A percentile compares a stretch with the other conserved stretches of the same genome.
Evolutionary conservation across 2,888 invertebrate genomes (phyloP).

Genomic region (Eilema sororculum): DNA sequence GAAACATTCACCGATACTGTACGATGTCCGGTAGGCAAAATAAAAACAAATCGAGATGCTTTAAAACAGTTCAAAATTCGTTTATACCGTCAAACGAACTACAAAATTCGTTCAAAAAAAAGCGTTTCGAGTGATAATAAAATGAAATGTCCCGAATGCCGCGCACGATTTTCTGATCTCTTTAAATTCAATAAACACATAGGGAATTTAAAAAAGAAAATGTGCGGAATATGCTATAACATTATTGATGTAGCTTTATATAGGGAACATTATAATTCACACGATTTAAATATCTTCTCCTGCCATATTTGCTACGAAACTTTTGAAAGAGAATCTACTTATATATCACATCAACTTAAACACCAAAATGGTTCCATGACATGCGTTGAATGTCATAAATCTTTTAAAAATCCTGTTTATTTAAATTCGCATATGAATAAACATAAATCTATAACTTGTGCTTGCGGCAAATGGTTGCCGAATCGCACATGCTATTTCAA

Average conservation of each 20-base stretch:
- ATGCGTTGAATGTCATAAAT: constrained; percentile 59
- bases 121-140: constrained; percentile 14
- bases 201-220: constrained; percentile 49
- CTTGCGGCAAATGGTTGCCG: constrained; percentile 56
- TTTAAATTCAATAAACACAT: constrained; percentile 59
- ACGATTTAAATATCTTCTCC: constrained; percentile 39
- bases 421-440: constrained; percentile 54
- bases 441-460: constrained; percentile 56
- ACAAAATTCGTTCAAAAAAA: constrained; percentile 20
- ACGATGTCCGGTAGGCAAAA: constrained; percentile 37
- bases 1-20: constrained; percentile 35
- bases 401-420: constrained; percentile 45
- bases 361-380: constrained; percentile 41
- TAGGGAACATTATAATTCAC: constrained; percentile 27
- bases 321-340: constrained; percentile 44
- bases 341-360: constrained; percentile 42
- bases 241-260: constrained; percentile 54
- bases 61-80: constrained; percentile 39
- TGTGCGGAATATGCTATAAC: constrained; percentile 56
- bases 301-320: constrained; percentile 57
- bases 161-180: constrained; percentile 38
- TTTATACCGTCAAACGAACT: constrained; percentile 20
- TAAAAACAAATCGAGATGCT: constrained; percentile 36
- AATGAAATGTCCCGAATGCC: constrained; percentile 61
- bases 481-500: constrained; percentile 58